phyloP scores from a whole-genome alignment of 2,888 invertebrate genomes.

The Heterodera filipjevi region DNA sequence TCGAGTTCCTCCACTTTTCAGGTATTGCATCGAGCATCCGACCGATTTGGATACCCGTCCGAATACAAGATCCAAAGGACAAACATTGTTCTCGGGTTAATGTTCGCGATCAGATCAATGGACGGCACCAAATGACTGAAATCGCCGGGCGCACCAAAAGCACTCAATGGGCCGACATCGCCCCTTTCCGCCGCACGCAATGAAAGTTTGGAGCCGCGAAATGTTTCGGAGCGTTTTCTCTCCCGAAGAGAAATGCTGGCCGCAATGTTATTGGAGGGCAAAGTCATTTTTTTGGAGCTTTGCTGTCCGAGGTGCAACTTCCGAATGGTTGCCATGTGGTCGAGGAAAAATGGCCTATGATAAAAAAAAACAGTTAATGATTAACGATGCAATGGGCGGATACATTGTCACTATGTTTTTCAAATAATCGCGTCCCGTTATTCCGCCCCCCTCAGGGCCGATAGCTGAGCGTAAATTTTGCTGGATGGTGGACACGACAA shows the following conservation, averaged over 20 bases:
- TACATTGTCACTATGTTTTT: conserved; percentile 47
- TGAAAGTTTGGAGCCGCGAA: conserved; percentile 47
- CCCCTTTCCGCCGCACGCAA: conserved; percentile 36
- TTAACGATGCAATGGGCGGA: too few species aligned
- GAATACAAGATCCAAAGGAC: background rate
- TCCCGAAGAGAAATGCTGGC: conserved; percentile 32
- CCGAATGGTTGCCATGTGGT: conserved; percentile 85
- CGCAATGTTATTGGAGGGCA: conserved; percentile 26
- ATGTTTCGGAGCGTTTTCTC: conserved; percentile 45
- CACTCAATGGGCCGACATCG: conserved; percentile 18
- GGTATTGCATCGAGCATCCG: too few species aligned
- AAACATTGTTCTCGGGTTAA: conserved; percentile 94
- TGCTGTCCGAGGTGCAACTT: conserved; percentile 51
- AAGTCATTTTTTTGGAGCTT: conserved; percentile 26
- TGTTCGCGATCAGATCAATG: conserved; percentile 97
- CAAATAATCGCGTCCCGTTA: conserved; percentile 64
- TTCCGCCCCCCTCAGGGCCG: conserved; percentile 27
- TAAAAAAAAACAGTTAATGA: background rate
- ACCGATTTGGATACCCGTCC: too few species aligned
- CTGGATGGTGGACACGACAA: conserved; percentile 82
- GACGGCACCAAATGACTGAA: conserved; percentile 73
- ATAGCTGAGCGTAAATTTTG: conserved; percentile 53
- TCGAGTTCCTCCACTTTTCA: too few species aligned
- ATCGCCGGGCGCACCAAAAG: conserved; percentile 29
- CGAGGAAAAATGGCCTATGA: conserved; percentile 83